Percentiles rank a stretch among this genome's conserved stretches.
phyloP scores from a whole-genome alignment of 2,888 invertebrate genomes.

The Timema cristinae region DNA sequence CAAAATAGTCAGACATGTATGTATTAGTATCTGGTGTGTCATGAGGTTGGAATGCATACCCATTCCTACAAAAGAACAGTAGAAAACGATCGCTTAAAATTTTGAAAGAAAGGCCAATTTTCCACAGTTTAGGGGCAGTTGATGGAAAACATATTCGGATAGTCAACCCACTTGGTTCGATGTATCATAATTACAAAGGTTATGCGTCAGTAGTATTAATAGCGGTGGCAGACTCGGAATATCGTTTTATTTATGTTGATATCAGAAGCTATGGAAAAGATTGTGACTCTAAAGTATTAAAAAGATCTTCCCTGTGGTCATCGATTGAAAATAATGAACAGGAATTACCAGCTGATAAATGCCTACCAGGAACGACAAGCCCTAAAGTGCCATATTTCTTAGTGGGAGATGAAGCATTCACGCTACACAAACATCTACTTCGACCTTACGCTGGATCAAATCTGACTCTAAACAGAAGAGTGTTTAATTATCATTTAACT shows the following conservation, averaged over 20 bases:
- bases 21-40: conserved; percentile 31
- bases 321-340: background rate
- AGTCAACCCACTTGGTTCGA: no score
- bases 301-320: background rate
- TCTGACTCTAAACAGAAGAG: conserved; percentile 24
- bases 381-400: conserved; percentile 19
- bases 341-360: conserved; percentile 9
- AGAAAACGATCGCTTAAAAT: conserved; percentile 31
- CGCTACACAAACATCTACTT: conserved; percentile 19
- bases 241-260: conserved; percentile 26
- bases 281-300: conserved; percentile 18
- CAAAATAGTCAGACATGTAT: no score
- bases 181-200: conserved; percentile 32
- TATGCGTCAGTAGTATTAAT: conserved; percentile 29
- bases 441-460: conserved; percentile 21
- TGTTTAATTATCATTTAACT: conserved; percentile 32
- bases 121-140: conserved; percentile 33
- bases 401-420: conserved; percentile 27
- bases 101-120: conserved; percentile 34
- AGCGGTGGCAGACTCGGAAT: conserved; percentile 29
- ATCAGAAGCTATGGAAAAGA: conserved; percentile 21
- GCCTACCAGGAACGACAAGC: conserved; percentile 13
- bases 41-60: conserved; percentile 33
- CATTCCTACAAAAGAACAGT: conserved; percentile 26
- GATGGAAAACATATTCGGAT: conserved; percentile 34